Base-by-base conservation (phyloP, 2,113 vertebrate species). In the Apodemus sylvaticus region DNA sequence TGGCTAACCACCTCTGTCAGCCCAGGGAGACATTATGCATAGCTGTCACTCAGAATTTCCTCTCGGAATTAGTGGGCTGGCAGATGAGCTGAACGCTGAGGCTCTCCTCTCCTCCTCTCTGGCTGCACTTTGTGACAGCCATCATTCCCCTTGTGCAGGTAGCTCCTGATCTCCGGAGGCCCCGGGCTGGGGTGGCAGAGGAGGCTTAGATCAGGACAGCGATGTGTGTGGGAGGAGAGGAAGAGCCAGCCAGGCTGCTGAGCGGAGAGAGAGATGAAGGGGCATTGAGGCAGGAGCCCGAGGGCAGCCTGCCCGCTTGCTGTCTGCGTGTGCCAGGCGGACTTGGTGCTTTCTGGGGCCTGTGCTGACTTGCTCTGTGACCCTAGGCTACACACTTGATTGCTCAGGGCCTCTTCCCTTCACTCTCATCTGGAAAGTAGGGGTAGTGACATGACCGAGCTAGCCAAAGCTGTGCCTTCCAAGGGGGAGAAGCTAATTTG, bases 381-480 rank as follows among this genome's bases (percentile, higher is more conserved):
- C 97, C 95, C 95, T 91, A 93, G 97, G 96, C 96, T 81, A 97
- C 94, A 94, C 16, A 60, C 31, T 87, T 93, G 95, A 94, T 97
- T 97, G 93, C 96, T 94, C 78, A 87, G 93, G 89, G 82, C 91
- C 3, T 78, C 93, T 93, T 90, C 78, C 86, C 82, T 60, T 90
- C 60, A 3, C 83, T 36, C 89, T 95, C 60, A 78, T 74, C 92
- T 86, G 92, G 90, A 68, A 90, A 96, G 66, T 60, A 95, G 81
- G 36, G 55, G 62, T 42, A 81, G 92, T 74, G 94, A 93, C 51
- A 68, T 0, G 29, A 60, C 31, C 1, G 24, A 58, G 55, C 22
- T 4, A n/a, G 62, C 42, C 0, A 58, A 62, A 88, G 62, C 53
- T 10, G 39, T 7, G 11, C 42, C 34, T 94, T 94, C 66, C 6